Conservation (phyloP, 2,113 vertebrate genomes). For the Spizaetus ornatus region DNA sequence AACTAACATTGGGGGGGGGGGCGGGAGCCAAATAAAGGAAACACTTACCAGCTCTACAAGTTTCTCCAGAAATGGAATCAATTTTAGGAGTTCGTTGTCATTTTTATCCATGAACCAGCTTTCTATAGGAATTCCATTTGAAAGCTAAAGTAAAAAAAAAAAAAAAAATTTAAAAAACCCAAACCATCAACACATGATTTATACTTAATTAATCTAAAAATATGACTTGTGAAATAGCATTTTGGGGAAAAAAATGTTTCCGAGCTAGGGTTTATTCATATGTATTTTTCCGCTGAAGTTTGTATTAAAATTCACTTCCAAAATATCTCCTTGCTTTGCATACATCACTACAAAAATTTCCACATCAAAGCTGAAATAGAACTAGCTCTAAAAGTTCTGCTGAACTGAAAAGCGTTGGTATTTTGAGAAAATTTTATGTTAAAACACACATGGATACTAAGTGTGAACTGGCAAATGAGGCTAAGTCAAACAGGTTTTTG, state of each 20-base stretch:
- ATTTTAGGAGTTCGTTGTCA: conserved; percentile 96
- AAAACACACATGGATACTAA: background rate
- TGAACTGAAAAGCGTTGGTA: background rate
- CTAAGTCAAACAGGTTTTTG: background rate
- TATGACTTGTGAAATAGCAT: background rate
- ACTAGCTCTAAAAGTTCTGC: background rate
- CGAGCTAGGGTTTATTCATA: background rate
- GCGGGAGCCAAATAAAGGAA: background rate
- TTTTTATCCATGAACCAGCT: conserved; percentile 99
- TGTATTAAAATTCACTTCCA: background rate
- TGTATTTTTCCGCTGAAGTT: background rate
- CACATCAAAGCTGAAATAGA: background rate
- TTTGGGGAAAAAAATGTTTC: background rate
- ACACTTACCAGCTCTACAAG: conserved; percentile 93
- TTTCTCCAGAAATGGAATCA: conserved; percentile 99
- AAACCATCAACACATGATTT: background rate
- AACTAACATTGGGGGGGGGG: background rate
- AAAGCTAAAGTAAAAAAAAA: conserved; percentile 77
- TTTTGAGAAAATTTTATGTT: background rate
- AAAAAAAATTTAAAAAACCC: background rate
- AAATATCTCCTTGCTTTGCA: background rate
- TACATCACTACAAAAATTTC: too few species aligned
- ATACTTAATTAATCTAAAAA: background rate
- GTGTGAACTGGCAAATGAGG: too few species aligned
- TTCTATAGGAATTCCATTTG: conserved; percentile 99